Evolutionary conservation across 2,797 vertebrate species (phyloP).

Genomic region (Micrastur ruficollis): DNA sequence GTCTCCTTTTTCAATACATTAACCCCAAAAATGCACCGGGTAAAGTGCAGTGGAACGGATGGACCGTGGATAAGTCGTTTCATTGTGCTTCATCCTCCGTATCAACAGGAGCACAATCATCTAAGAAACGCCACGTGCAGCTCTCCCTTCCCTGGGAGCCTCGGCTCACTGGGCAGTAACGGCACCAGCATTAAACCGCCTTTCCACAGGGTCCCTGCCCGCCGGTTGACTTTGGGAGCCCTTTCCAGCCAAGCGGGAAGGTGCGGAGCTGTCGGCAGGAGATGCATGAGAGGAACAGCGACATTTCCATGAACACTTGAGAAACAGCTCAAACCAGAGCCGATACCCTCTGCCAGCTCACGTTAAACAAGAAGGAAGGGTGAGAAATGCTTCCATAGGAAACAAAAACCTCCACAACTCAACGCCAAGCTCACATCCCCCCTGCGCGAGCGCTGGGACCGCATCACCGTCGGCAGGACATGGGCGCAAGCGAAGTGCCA

Average conservation of each 20-base stretch:
- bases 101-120: not conserved
- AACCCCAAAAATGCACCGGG: rapidly evolving
- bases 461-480: rapidly evolving
- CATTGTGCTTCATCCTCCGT: rapidly evolving
- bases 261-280: not conserved
- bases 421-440: rapidly evolving
- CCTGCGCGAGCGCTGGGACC: rapidly evolving
- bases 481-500: not conserved
- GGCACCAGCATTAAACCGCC: too few species aligned
- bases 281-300: not conserved
- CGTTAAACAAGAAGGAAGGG: not conserved
- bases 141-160: not conserved
- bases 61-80: rapidly evolving
- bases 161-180: not conserved
- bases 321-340: not conserved
- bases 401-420: not conserved
- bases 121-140: not conserved
- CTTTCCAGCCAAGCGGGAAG: not conserved
- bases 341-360: not conserved
- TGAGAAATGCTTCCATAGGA: not conserved
- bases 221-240: not conserved
- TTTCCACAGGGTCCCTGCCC: not conserved
- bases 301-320: not conserved
- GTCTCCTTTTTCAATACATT: rapidly evolving
- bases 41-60: rapidly evolving